A percentile compares a stretch with the other conserved stretches of the same genome.
phyloP scores from a whole-genome alignment of 2,888 invertebrate species.

The Noctua comes region DNA sequence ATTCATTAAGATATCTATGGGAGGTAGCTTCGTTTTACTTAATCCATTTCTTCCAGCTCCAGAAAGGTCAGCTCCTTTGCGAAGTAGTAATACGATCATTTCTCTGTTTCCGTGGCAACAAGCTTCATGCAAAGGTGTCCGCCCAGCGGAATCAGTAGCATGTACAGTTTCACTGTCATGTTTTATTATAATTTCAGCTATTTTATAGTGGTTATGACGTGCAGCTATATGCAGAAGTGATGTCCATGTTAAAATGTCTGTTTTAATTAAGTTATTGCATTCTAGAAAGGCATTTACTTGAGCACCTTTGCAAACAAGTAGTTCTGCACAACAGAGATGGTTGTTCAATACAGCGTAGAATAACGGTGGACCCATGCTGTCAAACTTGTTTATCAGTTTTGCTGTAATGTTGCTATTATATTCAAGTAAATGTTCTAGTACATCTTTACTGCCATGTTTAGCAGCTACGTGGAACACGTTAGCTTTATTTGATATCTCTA shows the following conservation, averaged over 20 bases:
- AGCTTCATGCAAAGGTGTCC: conserved; percentile 75
- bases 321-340: conserved; percentile 73
- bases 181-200: conserved; percentile 75
- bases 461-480: conserved; percentile 83
- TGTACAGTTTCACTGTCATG: conserved; percentile 75
- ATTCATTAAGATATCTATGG: conserved; percentile 82
- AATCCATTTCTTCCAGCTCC: conserved; percentile 19
- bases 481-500: conserved; percentile 76
- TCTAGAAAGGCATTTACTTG: conserved; percentile 47
- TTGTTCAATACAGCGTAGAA: conserved; percentile 65
- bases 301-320: conserved; percentile 68
- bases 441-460: conserved; percentile 84
- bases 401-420: conserved; percentile 74
- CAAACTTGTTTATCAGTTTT: conserved; percentile 38
- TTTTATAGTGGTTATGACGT: conserved; percentile 73
- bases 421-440: conserved; percentile 86
- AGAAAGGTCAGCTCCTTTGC: conserved; percentile 78
- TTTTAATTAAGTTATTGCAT: conserved; percentile 37
- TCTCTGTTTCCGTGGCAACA: conserved; percentile 86
- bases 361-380: conserved; percentile 59
- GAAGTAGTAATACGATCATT: conserved; percentile 79
- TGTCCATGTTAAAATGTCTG: conserved; percentile 14
- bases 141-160: conserved; percentile 17
- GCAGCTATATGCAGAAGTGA: conserved; percentile 78
- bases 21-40: conserved; percentile 68